Percentiles rank a stretch among this genome's conserved stretches.
These are phyloP conservation scores for Chelon auratus DNA, from an alignment of 2,797 vertebrate species.

Conservation along the genomic window DNA sequence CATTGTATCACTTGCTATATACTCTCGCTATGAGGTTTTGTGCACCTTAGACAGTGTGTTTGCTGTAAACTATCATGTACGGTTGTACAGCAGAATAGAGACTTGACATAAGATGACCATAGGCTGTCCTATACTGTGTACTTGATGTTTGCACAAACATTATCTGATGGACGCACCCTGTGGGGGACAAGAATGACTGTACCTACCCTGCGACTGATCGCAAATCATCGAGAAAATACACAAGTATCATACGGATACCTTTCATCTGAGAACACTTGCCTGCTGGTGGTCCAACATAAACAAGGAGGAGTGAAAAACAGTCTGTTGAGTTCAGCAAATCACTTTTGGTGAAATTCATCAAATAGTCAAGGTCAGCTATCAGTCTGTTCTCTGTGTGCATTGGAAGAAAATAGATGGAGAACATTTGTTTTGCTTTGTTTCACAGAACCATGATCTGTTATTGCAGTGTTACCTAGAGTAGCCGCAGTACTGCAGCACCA, in stretches of 20 bases:
- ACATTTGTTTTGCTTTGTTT: no score
- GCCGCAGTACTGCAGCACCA: no score
- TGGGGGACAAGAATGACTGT: neutral
- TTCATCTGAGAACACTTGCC: neutral
- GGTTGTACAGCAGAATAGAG: neutral
- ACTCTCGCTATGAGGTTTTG: neutral
- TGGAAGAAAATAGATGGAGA: no score
- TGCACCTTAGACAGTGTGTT: conserved; percentile 3
- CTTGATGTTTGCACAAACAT: neutral
- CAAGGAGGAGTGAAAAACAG: neutral
- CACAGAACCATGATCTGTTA: no score
- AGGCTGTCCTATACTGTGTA: neutral
- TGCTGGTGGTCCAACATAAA: neutral
- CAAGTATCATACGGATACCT: neutral
- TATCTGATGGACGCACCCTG: conserved; percentile 5
- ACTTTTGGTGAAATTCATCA: neutral
- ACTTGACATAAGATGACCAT: neutral
- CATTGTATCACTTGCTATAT: neutral
- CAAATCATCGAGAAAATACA: neutral
- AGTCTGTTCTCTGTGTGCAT: no score
- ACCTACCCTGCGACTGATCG: neutral
- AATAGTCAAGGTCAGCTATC: neutral
- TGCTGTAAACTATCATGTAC: neutral
- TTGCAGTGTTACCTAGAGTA: no score
- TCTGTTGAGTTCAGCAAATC: neutral